These are phyloP conservation scores for Poecile montanus DNA, from an alignment of 2,797 vertebrate species.

Conservation along the genomic window DNA sequence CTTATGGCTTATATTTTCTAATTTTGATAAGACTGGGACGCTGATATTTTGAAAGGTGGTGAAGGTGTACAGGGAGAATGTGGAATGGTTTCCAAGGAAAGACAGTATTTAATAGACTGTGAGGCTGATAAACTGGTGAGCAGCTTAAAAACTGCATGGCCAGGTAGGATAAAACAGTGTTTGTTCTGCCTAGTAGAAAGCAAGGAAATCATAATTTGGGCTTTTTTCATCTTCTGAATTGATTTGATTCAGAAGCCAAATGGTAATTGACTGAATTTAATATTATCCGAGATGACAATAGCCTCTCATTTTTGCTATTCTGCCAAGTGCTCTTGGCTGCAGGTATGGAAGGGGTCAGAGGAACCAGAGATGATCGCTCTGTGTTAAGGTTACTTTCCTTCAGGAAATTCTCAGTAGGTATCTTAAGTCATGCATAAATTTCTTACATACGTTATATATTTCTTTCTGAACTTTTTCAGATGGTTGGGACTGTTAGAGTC, in stretches of 20 bases:
- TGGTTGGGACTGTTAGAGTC: background rate
- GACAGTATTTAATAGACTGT: background rate
- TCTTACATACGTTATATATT: background rate
- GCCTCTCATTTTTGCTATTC: background rate
- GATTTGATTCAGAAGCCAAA: background rate
- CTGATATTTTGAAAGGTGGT: background rate
- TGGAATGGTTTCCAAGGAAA: background rate
- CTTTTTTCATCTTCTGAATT: background rate
- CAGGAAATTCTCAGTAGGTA: background rate
- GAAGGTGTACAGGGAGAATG: background rate
- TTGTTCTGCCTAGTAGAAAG: background rate
- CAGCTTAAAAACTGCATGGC: background rate
- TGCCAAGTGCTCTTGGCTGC: background rate
- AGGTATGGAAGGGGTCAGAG: background rate
- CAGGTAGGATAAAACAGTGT: background rate
- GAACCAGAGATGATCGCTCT: background rate
- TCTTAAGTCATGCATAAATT: background rate
- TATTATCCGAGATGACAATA: background rate
- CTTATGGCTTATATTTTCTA: background rate
- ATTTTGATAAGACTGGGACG: background rate
- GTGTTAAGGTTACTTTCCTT: background rate
- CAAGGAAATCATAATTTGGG: background rate
- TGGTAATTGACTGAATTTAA: background rate
- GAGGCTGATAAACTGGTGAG: background rate
- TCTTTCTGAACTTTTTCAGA: background rate